Conservation (phyloP, 2,888 invertebrate genomes). For the Agrotis puta region DNA sequence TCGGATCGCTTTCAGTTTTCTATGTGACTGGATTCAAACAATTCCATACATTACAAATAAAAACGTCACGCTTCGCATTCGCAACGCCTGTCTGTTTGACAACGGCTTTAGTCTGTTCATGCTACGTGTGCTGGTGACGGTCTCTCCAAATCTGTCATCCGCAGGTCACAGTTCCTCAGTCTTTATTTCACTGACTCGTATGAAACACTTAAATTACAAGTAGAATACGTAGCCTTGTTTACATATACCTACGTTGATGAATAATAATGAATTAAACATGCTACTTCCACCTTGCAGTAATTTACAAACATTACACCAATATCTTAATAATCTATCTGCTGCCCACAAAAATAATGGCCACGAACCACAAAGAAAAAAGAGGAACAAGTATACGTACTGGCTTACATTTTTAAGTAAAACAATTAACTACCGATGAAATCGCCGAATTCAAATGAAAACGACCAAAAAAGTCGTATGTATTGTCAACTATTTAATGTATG, state of each 20-base stretch:
- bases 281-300: slow-evolving; percentile 22
- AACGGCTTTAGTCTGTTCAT: too few species aligned
- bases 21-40: too few species aligned
- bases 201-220: too few species aligned
- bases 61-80: too few species aligned
- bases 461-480: slow-evolving; percentile 41
- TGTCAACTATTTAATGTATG: slow-evolving; percentile 81
- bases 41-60: too few species aligned
- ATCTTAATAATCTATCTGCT: slow-evolving; percentile 16
- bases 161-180: too few species aligned
- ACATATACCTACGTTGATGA: slow-evolving; percentile 11
- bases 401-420: slow-evolving; percentile 40
- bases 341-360: slow-evolving; percentile 22
- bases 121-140: too few species aligned
- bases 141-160: too few species aligned
- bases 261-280: slow-evolving; percentile 11
- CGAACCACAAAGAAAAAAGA: slow-evolving; percentile 11
- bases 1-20: too few species aligned
- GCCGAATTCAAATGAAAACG: slow-evolving; percentile 55
- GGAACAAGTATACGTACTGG: slow-evolving; percentile 1
- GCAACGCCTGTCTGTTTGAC: too few species aligned
- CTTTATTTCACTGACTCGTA: too few species aligned
- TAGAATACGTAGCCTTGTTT: background rate
- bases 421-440: slow-evolving; percentile 43
- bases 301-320: slow-evolving; percentile 16